Evolutionary conservation across 2,797 vertebrate genomes (phyloP), one percentile per base, ranked within the genome.

Genomic region (Melanotaenia parkinsoni): DNA sequence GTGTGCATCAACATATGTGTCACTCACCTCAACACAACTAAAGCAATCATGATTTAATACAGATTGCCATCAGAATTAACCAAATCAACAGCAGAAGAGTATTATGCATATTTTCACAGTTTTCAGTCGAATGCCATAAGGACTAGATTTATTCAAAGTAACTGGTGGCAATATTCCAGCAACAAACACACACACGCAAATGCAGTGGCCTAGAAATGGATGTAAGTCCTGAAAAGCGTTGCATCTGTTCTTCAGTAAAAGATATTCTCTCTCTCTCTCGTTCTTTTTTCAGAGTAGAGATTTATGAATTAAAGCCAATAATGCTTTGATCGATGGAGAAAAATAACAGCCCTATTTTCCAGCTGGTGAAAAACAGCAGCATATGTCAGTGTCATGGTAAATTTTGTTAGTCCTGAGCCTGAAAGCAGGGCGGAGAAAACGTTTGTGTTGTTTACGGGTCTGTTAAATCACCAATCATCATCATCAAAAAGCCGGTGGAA

Each of bases 221-320:
- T 74, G 43, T 16, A 79, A 65, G 81, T 83, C 81, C 84, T 82
- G 65, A 84, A 54, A 80, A 79, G 80, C 78, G 72, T 77, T 86
- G 72, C 63, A 61, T 87, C 68, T 84, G 61, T 72, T 86, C 76
- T 77, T 51, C 33, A 77, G 70, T 80, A 60, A 83, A 66, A 88
- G 74, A 88, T 86, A 74, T 82, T 77, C 71, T 80, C 60, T 74
- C 71, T 80, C 60, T 74, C 78, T 67, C 5, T 11, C 8, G 1
- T 37, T 11, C 14, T 72, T 80, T 75, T 13, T 63, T 38, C 57
- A 61, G 26, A 72, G 67, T 26, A 70, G 45, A 64, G 72, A 86
- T 83, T 88, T 78, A 78, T 74, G 64, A 84, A 88, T 86, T 85
- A 66, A 33, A 77, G 71, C 70, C 78, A 86, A 82, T 86, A 80